Evolutionary conservation across 2,888 invertebrate genomes (phyloP).

Genomic region (Eristalinus sepulchralis): DNA sequence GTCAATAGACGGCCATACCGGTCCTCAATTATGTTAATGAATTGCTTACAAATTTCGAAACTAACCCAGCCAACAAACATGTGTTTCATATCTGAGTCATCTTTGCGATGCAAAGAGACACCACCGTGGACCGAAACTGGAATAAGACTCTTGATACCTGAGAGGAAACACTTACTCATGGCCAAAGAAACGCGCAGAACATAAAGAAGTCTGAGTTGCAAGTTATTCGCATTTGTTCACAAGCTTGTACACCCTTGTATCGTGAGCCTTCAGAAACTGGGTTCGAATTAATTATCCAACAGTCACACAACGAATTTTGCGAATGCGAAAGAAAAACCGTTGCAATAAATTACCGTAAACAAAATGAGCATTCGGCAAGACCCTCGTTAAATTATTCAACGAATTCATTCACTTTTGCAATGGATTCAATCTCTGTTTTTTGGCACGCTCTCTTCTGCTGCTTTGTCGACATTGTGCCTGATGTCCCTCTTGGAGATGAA

Average conservation of each 20-base stretch:
- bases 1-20: constrained; percentile 15
- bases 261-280: neutral
- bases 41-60: neutral
- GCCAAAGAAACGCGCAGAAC: neutral
- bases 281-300: neutral
- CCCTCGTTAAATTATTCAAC: constrained; percentile 44
- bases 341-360: neutral
- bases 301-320: neutral
- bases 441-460: neutral
- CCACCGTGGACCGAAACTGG: neutral
- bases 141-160: neutral
- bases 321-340: neutral
- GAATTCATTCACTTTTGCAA: constrained; percentile 47
- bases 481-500: neutral
- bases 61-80: neutral
- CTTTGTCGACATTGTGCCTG: neutral
- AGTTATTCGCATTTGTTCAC: neutral
- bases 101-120: neutral
- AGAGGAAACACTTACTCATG: neutral
- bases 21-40: constrained; percentile 4
- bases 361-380: neutral
- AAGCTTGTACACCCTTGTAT: neutral
- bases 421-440: neutral
- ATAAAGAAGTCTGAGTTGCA: neutral
- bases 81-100: neutral